Evolutionary conservation across 1,140 invertebrate species (phyloP), one percentile per base, ranked within the genome.

Genomic region (Microvelia longipes): DNA sequence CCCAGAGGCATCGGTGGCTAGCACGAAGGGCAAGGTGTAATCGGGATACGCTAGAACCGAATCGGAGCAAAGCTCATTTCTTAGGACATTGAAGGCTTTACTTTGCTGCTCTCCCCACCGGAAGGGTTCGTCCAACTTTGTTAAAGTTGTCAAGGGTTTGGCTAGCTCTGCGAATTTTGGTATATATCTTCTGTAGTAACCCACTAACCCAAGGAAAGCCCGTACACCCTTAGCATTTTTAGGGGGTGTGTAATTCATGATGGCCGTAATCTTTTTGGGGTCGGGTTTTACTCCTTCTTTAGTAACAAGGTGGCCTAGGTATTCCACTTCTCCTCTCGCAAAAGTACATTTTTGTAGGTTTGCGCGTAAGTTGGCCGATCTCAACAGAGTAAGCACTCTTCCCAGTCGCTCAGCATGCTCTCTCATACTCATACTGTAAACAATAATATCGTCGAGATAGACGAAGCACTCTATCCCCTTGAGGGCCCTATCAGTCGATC

Each of bases 231-330:
- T 75, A 0, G 72, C 2, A 28, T 71, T 79, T 25, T 25, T 72
- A 1, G 80, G 77, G 19, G 26, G 68, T 0, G 79, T 75, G 68
- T 77, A 80, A 0, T 78, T 61, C 11, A 69, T 35, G 0, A 83
- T 71, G 0, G 77, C 78, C 1, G 68, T 15, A 0, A 79, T 73
- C 72, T 82, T 81, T 0, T 74, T 75, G 1, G 77, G 75, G 66
- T 80, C 75, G 0, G 76, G 69, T 15, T 73, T 28, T 1, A 82
- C 74, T 15, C 79, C 78, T 65, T 76, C 72, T 28, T 67, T 68
- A 24, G 75, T 69, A 2, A 82, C 76, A 0, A 78, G 2, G 28
- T 81, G 78, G 0, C 81, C 82, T 14, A 83, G 74, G 63, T 79
- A 80, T 27, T 64, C 35, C 0, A 79, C 72, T 29, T 74, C 73